Conservation (phyloP, 2,888 invertebrate species). For the Lasioglossum marginatum region DNA sequence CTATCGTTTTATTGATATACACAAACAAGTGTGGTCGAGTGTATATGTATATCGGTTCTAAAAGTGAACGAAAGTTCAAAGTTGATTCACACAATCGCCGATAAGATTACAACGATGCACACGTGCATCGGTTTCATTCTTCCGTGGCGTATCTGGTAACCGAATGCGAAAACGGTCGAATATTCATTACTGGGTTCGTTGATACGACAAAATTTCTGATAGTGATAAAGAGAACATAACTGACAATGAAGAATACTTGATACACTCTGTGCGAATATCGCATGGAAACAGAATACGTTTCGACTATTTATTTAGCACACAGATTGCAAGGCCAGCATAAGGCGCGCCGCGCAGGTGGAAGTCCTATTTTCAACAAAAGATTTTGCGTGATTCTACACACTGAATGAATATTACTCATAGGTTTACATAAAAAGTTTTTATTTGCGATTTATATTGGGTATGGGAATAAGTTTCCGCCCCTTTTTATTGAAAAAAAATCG, state of each 20-base stretch:
- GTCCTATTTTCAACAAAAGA: not conserved
- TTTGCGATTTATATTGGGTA: too few species aligned
- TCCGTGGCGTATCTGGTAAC: conserved; percentile 30
- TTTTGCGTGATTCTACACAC: not conserved
- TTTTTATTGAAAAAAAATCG: too few species aligned
- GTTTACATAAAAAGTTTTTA: not conserved
- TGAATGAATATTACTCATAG: not conserved
- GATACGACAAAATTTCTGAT: conserved; percentile 33
- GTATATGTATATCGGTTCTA: conserved; percentile 33
- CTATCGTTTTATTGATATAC: conserved; percentile 8
- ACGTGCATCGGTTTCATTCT: conserved; percentile 51
- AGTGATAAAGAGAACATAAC: not conserved
- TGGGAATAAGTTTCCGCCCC: too few species aligned
- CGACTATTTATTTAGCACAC: not conserved
- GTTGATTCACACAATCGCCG: conserved; percentile 65
- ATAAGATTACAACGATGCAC: conserved; percentile 64
- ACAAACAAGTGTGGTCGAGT: not conserved
- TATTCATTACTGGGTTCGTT: conserved; percentile 46
- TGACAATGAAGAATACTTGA: not conserved
- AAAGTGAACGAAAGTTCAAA: conserved; percentile 64
- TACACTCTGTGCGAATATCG: not conserved
- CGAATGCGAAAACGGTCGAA: conserved; percentile 40
- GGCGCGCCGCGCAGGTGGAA: not conserved
- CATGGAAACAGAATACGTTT: not conserved
- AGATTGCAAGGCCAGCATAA: not conserved